Evolutionary conservation across 2,113 vertebrate species (phyloP).

Genomic region (Heterotis niloticus): DNA sequence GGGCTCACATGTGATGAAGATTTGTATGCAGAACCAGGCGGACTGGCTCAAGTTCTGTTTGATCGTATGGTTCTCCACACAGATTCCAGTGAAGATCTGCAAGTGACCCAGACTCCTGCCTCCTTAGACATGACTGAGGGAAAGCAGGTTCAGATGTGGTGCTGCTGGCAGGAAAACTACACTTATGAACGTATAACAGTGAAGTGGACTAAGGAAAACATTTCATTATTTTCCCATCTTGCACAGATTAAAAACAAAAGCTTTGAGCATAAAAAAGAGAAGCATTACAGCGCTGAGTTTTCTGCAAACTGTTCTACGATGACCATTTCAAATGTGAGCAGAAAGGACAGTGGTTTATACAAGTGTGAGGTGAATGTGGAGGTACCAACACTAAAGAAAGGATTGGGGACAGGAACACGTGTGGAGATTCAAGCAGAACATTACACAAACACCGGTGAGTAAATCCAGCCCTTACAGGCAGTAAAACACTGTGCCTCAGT

Average conservation of each 20-base stretch:
- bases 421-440: neutral
- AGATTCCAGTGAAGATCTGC: conserved; percentile 3
- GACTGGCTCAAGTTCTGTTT: neutral
- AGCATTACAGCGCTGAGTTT: neutral
- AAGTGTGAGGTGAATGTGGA: neutral
- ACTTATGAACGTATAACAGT: neutral
- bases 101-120: neutral
- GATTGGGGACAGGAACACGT: neutral
- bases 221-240: too few species aligned
- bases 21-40: too few species aligned
- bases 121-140: neutral
- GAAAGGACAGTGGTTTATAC: conserved; percentile 4
- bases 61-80: neutral
- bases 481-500: too few species aligned
- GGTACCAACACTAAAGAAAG: neutral
- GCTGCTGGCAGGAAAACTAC: conserved; percentile 2
- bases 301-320: conserved; percentile 7
- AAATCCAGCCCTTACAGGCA: neutral
- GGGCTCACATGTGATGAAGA: neutral
- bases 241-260: too few species aligned
- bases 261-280: neutral
- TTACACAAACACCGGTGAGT: neutral
- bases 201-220: neutral
- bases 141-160: neutral
- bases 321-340: conserved; percentile 9